These are phyloP conservation scores for Anthoscopus minutus DNA, from an alignment of 2,113 vertebrate species.

Conservation along the genomic window DNA sequence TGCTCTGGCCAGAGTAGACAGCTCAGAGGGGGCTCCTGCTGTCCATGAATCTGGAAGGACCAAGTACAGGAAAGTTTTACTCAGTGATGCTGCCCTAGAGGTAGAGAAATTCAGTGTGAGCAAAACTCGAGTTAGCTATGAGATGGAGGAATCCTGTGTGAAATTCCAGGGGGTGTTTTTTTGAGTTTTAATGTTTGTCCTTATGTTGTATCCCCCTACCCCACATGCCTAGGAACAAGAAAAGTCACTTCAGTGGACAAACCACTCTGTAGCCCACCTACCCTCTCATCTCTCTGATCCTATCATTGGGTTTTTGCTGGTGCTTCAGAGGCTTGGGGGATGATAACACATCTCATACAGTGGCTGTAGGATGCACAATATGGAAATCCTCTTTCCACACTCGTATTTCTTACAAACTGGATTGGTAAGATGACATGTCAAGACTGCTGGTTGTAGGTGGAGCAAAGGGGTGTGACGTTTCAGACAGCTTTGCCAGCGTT, in stretches of 20 bases:
- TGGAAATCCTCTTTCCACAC: background rate
- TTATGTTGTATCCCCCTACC: background rate
- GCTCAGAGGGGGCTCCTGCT: background rate
- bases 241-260: background rate
- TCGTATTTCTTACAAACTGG: background rate
- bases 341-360: too few relatives aligned
- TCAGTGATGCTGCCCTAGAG: background rate
- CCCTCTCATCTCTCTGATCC: background rate
- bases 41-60: background rate
- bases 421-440: background rate
- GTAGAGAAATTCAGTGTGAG: background rate
- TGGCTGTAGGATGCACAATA: background rate
- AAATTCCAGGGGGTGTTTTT: background rate
- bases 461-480: background rate
- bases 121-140: rapidly evolving
- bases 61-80: background rate
- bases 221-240: rapidly evolving
- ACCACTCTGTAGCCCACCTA: too few relatives aligned
- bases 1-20: background rate
- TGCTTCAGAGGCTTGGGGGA: background rate
- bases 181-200: background rate
- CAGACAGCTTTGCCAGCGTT: background rate
- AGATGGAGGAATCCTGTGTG: background rate
- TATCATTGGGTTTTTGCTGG: background rate
- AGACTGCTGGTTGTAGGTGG: background rate